These are phyloP conservation scores for Penaeus indicus DNA, from an alignment of 1,140 invertebrate species.

Conservation along the genomic window DNA sequence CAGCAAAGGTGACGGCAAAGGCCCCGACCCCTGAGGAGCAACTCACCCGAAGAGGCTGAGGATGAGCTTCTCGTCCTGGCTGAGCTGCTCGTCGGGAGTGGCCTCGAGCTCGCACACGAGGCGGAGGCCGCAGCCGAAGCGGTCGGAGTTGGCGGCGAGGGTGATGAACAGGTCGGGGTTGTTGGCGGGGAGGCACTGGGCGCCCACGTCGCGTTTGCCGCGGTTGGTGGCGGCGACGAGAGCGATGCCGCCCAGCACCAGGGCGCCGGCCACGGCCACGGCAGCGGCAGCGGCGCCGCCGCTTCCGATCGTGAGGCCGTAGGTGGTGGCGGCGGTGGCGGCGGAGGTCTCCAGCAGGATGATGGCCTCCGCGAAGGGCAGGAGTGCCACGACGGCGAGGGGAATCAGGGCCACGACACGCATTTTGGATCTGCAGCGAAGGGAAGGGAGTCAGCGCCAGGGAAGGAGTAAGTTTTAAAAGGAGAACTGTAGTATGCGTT, in stretches of 20 bases:
- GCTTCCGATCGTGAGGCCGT: neutral
- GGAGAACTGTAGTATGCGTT: no score
- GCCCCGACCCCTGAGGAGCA: no score
- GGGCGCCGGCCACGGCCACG: neutral
- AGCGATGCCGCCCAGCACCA: neutral
- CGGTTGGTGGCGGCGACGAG: conserved; percentile 14
- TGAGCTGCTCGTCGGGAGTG: conserved; percentile 55
- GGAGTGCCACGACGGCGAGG: neutral
- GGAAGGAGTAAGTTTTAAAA: no score
- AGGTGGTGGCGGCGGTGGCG: neutral
- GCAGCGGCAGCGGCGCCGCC: neutral
- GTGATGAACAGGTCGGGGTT: conserved; percentile 56
- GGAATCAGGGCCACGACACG: no score
- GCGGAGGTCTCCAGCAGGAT: neutral
- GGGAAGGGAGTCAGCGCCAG: no score
- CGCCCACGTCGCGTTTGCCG: conserved; percentile 48
- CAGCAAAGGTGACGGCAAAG: no score
- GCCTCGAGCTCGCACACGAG: conserved; percentile 68
- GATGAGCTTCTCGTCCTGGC: conserved; percentile 67
- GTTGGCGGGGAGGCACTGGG: conserved; percentile 49
- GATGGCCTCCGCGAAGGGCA: neutral
- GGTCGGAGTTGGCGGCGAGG: conserved; percentile 64
- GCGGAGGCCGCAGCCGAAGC: conserved; percentile 67
- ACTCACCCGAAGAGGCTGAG: conserved; percentile 66
- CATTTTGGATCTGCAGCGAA: no score